phyloP scores from a whole-genome alignment of 2,113 vertebrate genomes.

The Aepyceros melampus region DNA sequence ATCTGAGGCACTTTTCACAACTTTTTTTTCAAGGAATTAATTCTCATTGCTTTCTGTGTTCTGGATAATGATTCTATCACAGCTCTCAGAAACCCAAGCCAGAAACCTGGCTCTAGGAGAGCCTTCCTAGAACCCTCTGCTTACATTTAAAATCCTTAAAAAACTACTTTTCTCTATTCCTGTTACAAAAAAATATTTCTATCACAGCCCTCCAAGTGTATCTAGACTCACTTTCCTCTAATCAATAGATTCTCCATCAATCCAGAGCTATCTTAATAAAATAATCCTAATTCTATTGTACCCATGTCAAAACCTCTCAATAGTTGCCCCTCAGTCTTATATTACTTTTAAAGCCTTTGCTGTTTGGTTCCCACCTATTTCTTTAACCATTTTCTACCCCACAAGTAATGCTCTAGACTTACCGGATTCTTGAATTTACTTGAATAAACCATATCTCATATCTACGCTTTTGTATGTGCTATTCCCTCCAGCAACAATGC shows the following conservation, averaged over 20 bases:
- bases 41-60: neutral
- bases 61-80: neutral
- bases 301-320: slow-evolving; percentile 8
- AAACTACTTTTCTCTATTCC: neutral
- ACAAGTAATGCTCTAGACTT: neutral
- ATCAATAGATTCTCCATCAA: neutral
- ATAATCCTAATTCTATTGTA: neutral
- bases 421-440: neutral
- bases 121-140: neutral
- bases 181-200: neutral
- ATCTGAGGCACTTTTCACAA: neutral
- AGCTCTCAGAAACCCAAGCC: neutral
- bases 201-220: neutral
- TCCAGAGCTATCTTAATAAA: neutral
- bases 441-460: neutral
- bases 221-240: neutral
- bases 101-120: neutral
- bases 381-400: neutral
- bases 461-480: neutral
- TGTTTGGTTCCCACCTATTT: neutral
- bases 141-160: neutral
- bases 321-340: neutral
- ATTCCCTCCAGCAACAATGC: neutral
- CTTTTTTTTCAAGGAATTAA: neutral
- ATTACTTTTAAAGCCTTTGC: neutral